Percentiles rank a stretch among this genome's conserved stretches.
phyloP scores from a whole-genome alignment of 1,140 invertebrate genomes.

The Epicauta chinensis region DNA sequence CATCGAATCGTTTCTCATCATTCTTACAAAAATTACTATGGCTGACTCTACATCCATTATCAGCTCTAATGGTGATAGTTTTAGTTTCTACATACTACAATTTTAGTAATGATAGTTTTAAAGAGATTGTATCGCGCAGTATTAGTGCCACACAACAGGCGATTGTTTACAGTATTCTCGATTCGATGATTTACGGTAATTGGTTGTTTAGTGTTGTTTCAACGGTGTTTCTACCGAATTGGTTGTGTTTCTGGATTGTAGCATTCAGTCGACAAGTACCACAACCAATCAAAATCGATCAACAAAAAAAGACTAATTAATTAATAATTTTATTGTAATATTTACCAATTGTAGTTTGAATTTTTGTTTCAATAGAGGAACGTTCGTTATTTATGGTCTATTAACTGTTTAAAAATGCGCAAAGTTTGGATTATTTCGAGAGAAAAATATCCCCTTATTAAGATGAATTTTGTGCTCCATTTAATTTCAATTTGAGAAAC shows the following conservation, averaged over 20 bases:
- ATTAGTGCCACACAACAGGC: constrained; percentile 66
- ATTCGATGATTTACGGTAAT: constrained; percentile 70
- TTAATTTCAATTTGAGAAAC: too few relatives aligned
- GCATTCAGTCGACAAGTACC: constrained; percentile 5
- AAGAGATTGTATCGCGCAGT: constrained; percentile 47
- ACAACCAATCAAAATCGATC: background rate
- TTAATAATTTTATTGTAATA: too few relatives aligned
- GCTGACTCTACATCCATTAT: constrained; percentile 64
- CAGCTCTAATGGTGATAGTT: constrained; percentile 54
- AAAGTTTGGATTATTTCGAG: too few relatives aligned
- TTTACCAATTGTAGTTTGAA: too few relatives aligned
- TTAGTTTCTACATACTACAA: constrained; percentile 52
- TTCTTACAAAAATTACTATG: constrained; percentile 48
- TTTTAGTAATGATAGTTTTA: constrained; percentile 54
- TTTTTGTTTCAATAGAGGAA: too few relatives aligned
- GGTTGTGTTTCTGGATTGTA: constrained; percentile 52
- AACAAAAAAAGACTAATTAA: too few relatives aligned
- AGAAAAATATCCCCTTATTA: background rate
- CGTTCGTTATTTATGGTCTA: too few relatives aligned
- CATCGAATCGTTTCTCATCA: constrained; percentile 41
- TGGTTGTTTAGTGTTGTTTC: constrained; percentile 53
- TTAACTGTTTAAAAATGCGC: too few relatives aligned
- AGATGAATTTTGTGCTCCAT: constrained; percentile 6
- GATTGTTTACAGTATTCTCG: constrained; percentile 71
- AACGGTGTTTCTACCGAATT: constrained; percentile 50